Percentiles rank a stretch among this genome's conserved stretches.
These are phyloP conservation scores for Lethocerus indicus DNA, from an alignment of 1,140 invertebrate species.

Conservation along the genomic window DNA sequence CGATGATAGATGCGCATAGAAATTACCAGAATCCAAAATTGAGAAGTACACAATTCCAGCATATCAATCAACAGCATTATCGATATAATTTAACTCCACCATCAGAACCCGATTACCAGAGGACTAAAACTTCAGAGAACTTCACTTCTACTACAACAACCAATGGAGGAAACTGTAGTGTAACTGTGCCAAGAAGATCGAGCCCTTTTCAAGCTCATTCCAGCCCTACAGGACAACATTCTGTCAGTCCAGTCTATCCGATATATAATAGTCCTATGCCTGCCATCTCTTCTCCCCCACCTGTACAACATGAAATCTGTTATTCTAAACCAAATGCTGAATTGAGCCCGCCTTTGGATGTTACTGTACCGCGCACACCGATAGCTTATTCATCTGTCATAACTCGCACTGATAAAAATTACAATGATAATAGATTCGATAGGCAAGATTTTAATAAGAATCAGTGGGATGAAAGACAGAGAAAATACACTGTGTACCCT, in stretches of 20 bases:
- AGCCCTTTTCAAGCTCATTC: constrained; percentile 48
- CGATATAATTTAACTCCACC: constrained; percentile 10
- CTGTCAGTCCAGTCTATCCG: constrained; percentile 54
- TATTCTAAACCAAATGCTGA: constrained; percentile 30
- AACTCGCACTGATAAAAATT: constrained; percentile 43
- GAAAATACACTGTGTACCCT: constrained; percentile 23
- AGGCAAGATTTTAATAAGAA: constrained; percentile 26
- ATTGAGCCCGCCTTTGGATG: constrained; percentile 46
- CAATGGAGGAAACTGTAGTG: constrained; percentile 42
- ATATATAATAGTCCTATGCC: constrained; percentile 62
- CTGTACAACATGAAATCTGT: constrained; percentile 32
- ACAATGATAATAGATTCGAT: too few species aligned
- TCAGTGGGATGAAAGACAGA: constrained; percentile 6
- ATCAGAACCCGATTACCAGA: constrained; percentile 16
- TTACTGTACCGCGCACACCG: constrained; percentile 41
- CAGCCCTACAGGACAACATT: constrained; percentile 39
- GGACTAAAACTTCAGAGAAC: constrained; percentile 28
- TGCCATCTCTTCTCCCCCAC: constrained; percentile 44
- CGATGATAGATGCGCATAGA: constrained; percentile 41
- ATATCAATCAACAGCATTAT: constrained; percentile 3
- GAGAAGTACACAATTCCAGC: constrained; percentile 21
- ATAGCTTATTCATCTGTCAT: constrained; percentile 55
- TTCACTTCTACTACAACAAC: constrained; percentile 36
- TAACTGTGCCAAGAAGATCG: constrained; percentile 41
- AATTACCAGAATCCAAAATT: constrained; percentile 18